These are phyloP conservation scores for Procambarus virginalis DNA, from an alignment of 1,140 invertebrate genomes.

Conservation along the genomic window DNA sequence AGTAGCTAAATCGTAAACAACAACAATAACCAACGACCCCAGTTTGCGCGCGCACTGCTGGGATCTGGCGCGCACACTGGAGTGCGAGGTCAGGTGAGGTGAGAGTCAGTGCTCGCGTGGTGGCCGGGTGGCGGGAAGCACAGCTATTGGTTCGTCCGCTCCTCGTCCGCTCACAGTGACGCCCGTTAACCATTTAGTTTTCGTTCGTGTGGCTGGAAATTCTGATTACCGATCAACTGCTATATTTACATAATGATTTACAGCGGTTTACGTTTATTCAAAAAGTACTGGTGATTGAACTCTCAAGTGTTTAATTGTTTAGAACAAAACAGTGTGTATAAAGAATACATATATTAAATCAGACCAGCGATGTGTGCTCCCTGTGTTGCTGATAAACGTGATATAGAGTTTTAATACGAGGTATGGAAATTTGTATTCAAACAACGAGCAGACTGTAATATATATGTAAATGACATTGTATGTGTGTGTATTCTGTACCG, in stretches of 20 bases:
- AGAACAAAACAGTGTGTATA: not conserved
- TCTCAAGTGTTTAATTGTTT: too few relatives aligned
- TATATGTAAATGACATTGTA: slow-evolving; percentile 45
- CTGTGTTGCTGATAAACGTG: not conserved
- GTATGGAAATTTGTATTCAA: slow-evolving; percentile 6
- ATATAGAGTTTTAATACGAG: slow-evolving; percentile 16
- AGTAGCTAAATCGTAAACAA: not conserved
- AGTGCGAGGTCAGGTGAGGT: slow-evolving; percentile 47
- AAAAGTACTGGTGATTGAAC: too few relatives aligned
- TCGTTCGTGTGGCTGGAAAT: too few relatives aligned
- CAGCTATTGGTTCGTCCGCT: not conserved
- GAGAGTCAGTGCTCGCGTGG: slow-evolving; percentile 42
- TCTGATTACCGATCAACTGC: too few relatives aligned
- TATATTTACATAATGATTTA: too few relatives aligned
- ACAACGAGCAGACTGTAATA: slow-evolving; percentile 25
- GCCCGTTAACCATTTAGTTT: not conserved
- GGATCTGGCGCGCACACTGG: slow-evolving; percentile 22
- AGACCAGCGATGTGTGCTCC: too few relatives aligned
- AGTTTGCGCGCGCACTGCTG: slow-evolving; percentile 51
- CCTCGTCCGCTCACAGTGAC: not conserved
- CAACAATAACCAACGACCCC: slow-evolving; percentile 38
- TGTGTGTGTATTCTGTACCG: not conserved
- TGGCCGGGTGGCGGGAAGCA: slow-evolving; percentile 44
- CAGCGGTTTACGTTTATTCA: too few relatives aligned
- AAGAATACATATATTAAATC: too few relatives aligned